phyloP scores from a whole-genome alignment of 1,140 invertebrate species.

The Lamellibrachia luymesi region DNA sequence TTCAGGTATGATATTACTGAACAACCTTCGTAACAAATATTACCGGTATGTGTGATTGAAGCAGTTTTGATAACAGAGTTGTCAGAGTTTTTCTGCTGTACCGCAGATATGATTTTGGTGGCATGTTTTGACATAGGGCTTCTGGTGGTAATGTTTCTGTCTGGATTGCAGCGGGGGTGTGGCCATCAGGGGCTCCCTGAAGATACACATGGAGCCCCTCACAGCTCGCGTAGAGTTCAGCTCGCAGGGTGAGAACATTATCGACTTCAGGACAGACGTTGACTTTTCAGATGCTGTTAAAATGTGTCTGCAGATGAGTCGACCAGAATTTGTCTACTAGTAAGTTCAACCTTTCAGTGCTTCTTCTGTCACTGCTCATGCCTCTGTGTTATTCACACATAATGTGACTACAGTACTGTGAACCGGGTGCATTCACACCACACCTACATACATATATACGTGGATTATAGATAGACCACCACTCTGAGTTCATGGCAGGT shows the following conservation, averaged over 20 bases:
- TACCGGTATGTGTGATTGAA: too few relatives aligned
- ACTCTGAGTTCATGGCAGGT: too few relatives aligned
- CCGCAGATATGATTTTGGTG: background rate
- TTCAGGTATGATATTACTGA: too few relatives aligned
- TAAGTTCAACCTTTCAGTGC: slow-evolving; percentile 11
- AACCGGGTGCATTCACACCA: too few relatives aligned
- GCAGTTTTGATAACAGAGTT: too few relatives aligned
- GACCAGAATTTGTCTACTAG: slow-evolving; percentile 16
- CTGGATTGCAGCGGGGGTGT: slow-evolving; percentile 67
- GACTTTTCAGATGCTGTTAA: slow-evolving; percentile 76
- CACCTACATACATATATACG: too few relatives aligned
- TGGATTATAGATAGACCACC: too few relatives aligned
- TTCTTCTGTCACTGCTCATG: too few relatives aligned
- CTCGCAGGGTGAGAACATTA: slow-evolving; percentile 69
- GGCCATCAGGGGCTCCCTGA: slow-evolving; percentile 67
- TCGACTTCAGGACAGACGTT: slow-evolving; percentile 75
- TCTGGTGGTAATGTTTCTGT: background rate
- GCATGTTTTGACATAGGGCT: background rate
- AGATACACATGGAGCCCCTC: slow-evolving; percentile 69
- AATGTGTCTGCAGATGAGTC: slow-evolving; percentile 75
- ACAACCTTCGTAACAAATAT: too few relatives aligned
- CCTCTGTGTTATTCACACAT: too few relatives aligned
- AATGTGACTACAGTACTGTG: too few relatives aligned
- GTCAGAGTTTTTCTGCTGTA: background rate
- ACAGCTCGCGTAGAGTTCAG: slow-evolving; percentile 70